Evolutionary conservation across 2,113 vertebrate genomes (phyloP).

Genomic region (Cacatua alba): DNA sequence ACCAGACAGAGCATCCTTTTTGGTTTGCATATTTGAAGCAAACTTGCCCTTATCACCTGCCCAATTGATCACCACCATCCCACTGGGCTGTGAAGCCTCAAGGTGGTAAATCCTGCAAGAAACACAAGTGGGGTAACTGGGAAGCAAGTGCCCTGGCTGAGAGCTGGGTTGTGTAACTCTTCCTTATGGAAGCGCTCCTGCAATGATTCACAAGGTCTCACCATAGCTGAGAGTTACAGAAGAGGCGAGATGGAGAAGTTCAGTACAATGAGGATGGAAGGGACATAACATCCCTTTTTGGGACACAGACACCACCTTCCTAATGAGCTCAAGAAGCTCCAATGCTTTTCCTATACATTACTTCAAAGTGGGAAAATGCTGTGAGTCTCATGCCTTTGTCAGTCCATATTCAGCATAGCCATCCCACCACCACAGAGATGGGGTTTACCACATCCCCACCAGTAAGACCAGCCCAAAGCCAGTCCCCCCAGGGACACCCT

Average conservation of each 20-base stretch:
- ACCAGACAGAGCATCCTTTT: not conserved
- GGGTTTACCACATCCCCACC: fast-evolving
- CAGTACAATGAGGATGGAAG: not conserved
- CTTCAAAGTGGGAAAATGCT: not conserved
- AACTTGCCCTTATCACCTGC: not conserved
- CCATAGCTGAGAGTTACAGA: not conserved
- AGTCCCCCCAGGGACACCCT: not conserved
- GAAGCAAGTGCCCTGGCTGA: not conserved
- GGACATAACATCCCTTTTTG: not conserved
- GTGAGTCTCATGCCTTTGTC: not conserved
- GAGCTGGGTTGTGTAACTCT: not conserved
- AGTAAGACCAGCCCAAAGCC: not conserved
- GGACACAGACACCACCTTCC: not conserved
- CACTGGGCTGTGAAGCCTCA: not conserved
- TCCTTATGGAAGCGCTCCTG: not conserved
- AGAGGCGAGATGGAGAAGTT: not conserved
- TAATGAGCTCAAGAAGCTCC: not conserved
- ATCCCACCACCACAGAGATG: not conserved
- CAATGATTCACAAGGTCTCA: not conserved
- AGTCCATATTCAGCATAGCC: not conserved
- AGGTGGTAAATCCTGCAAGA: not conserved
- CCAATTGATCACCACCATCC: not conserved
- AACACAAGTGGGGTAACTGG: fast-evolving
- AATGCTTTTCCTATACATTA: not conserved
- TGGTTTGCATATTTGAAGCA: not conserved